Evolutionary conservation across 2,888 invertebrate species (phyloP).

Genomic region (Volucella zonaria): DNA sequence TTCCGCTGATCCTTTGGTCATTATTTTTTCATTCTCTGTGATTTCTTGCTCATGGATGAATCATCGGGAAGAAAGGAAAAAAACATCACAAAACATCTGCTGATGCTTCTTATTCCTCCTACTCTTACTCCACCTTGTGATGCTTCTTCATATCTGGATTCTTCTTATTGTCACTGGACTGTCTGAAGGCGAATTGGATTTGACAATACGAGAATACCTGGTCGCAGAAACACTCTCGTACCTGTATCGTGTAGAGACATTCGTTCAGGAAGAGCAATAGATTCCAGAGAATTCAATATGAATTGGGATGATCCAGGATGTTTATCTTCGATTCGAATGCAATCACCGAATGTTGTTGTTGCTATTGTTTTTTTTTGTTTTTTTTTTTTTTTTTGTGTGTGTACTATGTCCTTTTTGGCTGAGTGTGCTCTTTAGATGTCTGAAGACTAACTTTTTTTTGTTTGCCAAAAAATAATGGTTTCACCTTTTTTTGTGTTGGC

Average conservation of each 20-base stretch:
- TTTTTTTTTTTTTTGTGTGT: too few species aligned
- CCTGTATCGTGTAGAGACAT: slow-evolving; percentile 2
- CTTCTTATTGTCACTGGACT: slow-evolving; percentile 22
- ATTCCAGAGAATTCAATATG: slow-evolving; percentile 10
- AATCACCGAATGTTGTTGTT: slow-evolving; percentile 55
- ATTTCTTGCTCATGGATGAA: slow-evolving; percentile 57
- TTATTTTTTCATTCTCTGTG: slow-evolving; percentile 54
- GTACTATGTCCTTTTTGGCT: slow-evolving; percentile 39
- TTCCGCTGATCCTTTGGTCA: slow-evolving; percentile 67
- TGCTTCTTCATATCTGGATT: too few species aligned
- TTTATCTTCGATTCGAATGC: slow-evolving; percentile 71
- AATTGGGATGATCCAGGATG: slow-evolving; percentile 38
- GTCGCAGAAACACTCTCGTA: neutral
- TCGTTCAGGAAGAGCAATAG: slow-evolving; percentile 1
- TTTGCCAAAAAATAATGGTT: slow-evolving; percentile 59
- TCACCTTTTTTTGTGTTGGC: neutral
- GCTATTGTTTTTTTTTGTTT: too few species aligned
- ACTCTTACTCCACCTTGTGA: too few species aligned
- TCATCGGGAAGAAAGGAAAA: slow-evolving; percentile 36
- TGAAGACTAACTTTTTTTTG: slow-evolving; percentile 7
- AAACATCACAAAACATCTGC: slow-evolving; percentile 28
- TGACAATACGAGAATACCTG: too few species aligned
- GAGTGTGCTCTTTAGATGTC: neutral
- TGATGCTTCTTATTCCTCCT: neutral
- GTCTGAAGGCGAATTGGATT: slow-evolving; percentile 17